Evolutionary conservation across 2,888 invertebrate species (phyloP).

Genomic region (Agrotis puta): DNA sequence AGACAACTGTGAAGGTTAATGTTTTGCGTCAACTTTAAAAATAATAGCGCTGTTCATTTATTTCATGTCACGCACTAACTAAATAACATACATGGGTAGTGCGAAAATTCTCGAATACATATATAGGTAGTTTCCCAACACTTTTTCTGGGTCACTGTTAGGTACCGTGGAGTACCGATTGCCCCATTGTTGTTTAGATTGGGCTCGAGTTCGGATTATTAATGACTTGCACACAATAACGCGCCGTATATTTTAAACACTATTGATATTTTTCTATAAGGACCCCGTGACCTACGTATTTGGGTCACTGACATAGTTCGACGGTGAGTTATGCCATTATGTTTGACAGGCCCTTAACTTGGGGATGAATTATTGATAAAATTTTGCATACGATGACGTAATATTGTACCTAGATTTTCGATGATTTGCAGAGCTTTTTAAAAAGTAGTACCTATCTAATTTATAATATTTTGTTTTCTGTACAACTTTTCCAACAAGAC

Average conservation of each 20-base stretch:
- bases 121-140: constrained; percentile 41
- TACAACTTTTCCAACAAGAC: too few relatives aligned
- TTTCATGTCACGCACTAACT: background rate
- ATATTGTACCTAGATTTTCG: too few relatives aligned
- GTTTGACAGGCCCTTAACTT: background rate
- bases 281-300: constrained; percentile 33
- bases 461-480: too few relatives aligned
- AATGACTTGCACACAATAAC: constrained; percentile 63
- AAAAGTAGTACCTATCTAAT: too few relatives aligned
- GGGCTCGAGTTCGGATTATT: constrained; percentile 66
- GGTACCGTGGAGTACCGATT: constrained; percentile 65
- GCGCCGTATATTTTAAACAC: constrained; percentile 43
- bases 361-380: background rate
- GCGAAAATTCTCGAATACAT: constrained; percentile 38
- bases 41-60: constrained; percentile 12
- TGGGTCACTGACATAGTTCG: constrained; percentile 45
- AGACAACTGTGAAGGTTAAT: constrained; percentile 2
- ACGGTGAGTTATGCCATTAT: constrained; percentile 9
- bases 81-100: constrained; percentile 10
- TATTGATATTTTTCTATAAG: constrained; percentile 51
- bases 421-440: too few relatives aligned
- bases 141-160: constrained; percentile 49
- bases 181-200: constrained; percentile 70
- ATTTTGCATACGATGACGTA: background rate
- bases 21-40: constrained; percentile 5